Base-by-base conservation (phyloP, 2,888 invertebrate genomes). In the Sinohyriopsis cumingii region DNA sequence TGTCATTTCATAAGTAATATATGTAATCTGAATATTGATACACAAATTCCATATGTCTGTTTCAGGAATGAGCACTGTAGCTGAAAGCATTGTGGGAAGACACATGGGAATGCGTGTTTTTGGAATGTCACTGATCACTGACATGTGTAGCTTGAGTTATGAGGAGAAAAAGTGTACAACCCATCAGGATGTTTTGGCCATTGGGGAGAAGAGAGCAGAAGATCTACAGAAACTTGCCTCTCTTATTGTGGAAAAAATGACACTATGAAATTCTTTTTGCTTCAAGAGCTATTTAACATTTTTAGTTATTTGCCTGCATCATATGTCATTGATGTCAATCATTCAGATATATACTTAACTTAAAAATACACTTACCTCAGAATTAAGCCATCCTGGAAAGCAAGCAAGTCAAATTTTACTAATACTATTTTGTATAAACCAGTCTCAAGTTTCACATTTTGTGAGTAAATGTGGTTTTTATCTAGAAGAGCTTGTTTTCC, bases 91-190 rank as follows among this genome's bases (percentile, higher is more conserved):
- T 71, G 96, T 95, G 0, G 99, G 98, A 1, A 93, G 95, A 67
- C 99, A 99, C 90, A 96, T 96, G 89, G 85, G 86, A 5, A 79
- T 89, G 76, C 73, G 77, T 45, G 96, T 96, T 0, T 94, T 99
- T 86, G 97, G 95, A 0, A 94, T 99, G 87, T 97, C 97, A 80
- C 92, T 99, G 71, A 95, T 99, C 83, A 98, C 98, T 22, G 99
- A 99, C 91, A 93, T 93, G 84, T 96, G 96, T 86, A 92, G 95
- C 55, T 93, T 93, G 28, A 94, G 95, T 78, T 96, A 96, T 88
- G 94, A 95, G 68, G 91, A 91, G 64, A 91, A 93, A 57, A 92
- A 93, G 9, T 93, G 94, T 83, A 94, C 96, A 3, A 95, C 94
- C 86, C 97, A 97, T 90, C 95, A 95, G 69, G 97, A 97, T 86